Evolutionary conservation across 2,797 vertebrate genomes (phyloP), one percentile per base, ranked within the genome.

Genomic region (Paratrypauchen microcephalus): DNA sequence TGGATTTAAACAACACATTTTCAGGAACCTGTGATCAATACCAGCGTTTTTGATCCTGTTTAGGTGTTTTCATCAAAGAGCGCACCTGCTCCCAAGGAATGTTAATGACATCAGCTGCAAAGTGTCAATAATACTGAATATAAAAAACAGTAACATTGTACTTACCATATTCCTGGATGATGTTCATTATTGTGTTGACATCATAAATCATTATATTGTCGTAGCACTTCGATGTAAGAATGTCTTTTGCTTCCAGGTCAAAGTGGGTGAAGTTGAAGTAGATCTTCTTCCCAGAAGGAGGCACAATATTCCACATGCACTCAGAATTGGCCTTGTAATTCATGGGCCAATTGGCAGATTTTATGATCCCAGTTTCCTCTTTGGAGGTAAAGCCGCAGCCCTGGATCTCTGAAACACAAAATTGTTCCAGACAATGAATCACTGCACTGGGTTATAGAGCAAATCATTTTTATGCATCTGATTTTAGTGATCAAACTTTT

Each of bases 251-350:
- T 73, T 95, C 90, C 0, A 94, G 61, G 72, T 94, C 89, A 76
- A 94, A 94, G 75, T 94, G 82, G 23, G 93, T 94, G 85, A 95
- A 95, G 0, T 66, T 88, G 70, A 94, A 70, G 0, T 79, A 86
- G 79, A 94, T 88, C 23, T 74, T 89, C 68, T 92, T 85, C 0
- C 86, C 81, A 0, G 68, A 15, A 12, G 92, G 91, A 48, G 81
- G 52, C 32, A 58, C 72, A 8, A 94, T 80, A 64, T 76, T 91
- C 94, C 93, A 95, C 86, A 94, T 84, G 79, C 94, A 94, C 76
- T 91, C 82, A 2, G 75, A 30, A 76, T 93, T 93, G 11, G 86
- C 81, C 19, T 86, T 84, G 84, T 94, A 94, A 82, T 91, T 91
- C 86, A 82, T 79, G 1, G 93, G 94, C 92, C 93, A 94, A 73